A percentile compares a stretch with the other conserved stretches of the same genome.
Evolutionary conservation across 2,888 invertebrate genomes (phyloP).

Genomic region (Celastrina argiolus): DNA sequence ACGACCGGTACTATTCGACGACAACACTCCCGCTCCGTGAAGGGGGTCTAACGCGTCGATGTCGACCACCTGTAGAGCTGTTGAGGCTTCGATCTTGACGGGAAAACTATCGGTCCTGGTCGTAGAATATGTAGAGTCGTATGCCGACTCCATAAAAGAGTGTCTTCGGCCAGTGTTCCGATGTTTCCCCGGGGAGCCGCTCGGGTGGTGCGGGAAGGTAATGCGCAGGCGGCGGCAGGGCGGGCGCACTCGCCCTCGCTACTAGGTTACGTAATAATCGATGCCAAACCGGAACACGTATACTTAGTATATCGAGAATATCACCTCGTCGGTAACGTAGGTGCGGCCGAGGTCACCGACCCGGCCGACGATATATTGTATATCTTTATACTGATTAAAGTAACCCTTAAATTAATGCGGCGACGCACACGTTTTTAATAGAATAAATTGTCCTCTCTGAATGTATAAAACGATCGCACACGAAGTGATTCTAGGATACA

Average conservation of each 20-base stretch:
- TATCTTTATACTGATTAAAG: constrained; percentile 69
- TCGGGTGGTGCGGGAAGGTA: constrained; percentile 36
- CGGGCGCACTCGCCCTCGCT: constrained; percentile 38
- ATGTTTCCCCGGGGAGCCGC: constrained; percentile 32
- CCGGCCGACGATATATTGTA: constrained; percentile 48
- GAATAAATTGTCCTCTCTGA: constrained; percentile 69
- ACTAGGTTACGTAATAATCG: constrained; percentile 65
- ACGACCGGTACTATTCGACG: constrained; percentile 32
- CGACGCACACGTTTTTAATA: constrained; percentile 68
- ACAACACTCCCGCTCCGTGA: constrained; percentile 22
- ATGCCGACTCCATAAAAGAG: not conserved
- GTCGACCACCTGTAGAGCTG: not conserved
- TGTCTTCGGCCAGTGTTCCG: not conserved
- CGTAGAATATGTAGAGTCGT: not conserved
- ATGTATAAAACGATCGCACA: constrained; percentile 78
- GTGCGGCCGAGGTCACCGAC: constrained; percentile 43
- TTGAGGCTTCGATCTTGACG: not conserved
- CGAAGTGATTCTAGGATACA: constrained; percentile 93
- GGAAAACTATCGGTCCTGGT: not conserved
- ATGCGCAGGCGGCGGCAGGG: constrained; percentile 40
- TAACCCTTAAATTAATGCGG: constrained; percentile 66
- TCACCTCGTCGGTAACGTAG: constrained; percentile 69
- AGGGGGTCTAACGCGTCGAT: constrained; percentile 22
- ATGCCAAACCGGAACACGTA: constrained; percentile 74
- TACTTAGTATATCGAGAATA: constrained; percentile 70